Conservation (phyloP, 2,113 vertebrate genomes). For the Clarias batrachus region DNA sequence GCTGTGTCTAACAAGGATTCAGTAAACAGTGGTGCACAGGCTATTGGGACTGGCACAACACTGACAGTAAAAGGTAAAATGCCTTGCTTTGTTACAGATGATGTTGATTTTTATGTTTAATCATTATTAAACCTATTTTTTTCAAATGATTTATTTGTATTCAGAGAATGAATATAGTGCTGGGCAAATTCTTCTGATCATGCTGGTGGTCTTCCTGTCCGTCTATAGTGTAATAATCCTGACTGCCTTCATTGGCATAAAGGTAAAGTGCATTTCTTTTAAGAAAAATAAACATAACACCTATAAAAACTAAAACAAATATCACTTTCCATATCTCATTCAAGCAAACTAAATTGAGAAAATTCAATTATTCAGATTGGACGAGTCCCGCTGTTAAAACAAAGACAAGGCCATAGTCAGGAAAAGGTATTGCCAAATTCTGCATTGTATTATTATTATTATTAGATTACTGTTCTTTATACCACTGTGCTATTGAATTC, state of each 20-base stretch:
- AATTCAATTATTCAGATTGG: conserved; percentile 23
- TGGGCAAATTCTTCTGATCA: background rate
- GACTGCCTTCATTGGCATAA: conserved; percentile 34
- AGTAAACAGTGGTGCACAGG: background rate
- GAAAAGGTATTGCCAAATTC: conserved; percentile 28
- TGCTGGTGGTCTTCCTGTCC: conserved; percentile 36
- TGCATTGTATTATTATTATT: background rate
- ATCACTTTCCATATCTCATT: background rate
- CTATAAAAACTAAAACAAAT: background rate
- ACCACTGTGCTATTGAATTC: background rate
- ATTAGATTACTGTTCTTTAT: background rate
- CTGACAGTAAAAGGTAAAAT: conserved; percentile 44
- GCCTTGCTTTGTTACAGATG: background rate
- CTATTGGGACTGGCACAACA: conserved; percentile 40
- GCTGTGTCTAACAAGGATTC: background rate
- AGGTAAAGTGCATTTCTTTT: conserved; percentile 22
- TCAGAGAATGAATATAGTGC: background rate
- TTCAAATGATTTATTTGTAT: conserved; percentile 1
- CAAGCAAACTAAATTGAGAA: background rate
- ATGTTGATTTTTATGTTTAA: background rate
- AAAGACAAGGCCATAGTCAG: conserved; percentile 6
- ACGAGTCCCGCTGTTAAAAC: background rate
- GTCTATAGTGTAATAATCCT: conserved; percentile 43
- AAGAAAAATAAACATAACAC: background rate
- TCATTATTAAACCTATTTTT: background rate